Conservation (phyloP, 2,797 vertebrate species). For the Alcedo atthis region DNA sequence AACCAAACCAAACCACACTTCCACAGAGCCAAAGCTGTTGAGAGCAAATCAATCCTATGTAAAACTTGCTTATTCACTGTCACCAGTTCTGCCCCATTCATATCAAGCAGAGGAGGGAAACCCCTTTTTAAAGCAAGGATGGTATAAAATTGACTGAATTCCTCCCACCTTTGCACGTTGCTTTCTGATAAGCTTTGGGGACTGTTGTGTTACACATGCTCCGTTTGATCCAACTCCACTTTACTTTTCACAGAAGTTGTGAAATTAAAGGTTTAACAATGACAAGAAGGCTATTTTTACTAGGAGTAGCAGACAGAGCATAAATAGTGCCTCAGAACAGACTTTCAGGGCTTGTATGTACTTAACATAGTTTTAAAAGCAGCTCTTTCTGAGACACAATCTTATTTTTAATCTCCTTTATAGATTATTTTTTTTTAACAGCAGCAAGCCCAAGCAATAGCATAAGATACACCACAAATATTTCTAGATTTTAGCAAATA, state of each 20-base stretch:
- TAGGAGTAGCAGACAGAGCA: slow-evolving; percentile 1
- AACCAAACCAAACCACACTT: not conserved
- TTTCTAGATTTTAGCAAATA: not conserved
- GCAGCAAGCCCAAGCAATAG: not conserved
- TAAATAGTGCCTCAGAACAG: not conserved
- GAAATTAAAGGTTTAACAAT: slow-evolving; percentile 50
- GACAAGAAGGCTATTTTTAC: slow-evolving; percentile 19
- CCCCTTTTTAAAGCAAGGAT: slow-evolving; percentile 1
- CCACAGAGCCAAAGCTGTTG: not conserved
- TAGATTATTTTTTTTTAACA: not conserved
- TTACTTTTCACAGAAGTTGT: slow-evolving; percentile 33
- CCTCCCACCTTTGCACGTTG: slow-evolving; percentile 24
- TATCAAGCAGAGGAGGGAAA: not conserved
- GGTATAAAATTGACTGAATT: not conserved
- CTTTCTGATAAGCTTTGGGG: slow-evolving; percentile 28
- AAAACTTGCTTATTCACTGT: slow-evolving; percentile 27
- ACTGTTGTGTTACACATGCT: slow-evolving; percentile 9
- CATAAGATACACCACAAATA: not conserved
- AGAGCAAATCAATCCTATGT: not conserved
- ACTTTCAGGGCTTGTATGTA: not conserved
- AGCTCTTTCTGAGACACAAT: not conserved
- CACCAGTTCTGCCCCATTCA: slow-evolving; percentile 39
- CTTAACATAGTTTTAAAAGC: slow-evolving; percentile 3
- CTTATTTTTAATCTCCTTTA: slow-evolving; percentile 3
- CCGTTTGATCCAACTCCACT: slow-evolving; percentile 27